A percentile compares a stretch with the other conserved stretches of the same genome.
Conservation (phyloP, 1,140 invertebrate genomes). For the Bombus cullumanus region DNA sequence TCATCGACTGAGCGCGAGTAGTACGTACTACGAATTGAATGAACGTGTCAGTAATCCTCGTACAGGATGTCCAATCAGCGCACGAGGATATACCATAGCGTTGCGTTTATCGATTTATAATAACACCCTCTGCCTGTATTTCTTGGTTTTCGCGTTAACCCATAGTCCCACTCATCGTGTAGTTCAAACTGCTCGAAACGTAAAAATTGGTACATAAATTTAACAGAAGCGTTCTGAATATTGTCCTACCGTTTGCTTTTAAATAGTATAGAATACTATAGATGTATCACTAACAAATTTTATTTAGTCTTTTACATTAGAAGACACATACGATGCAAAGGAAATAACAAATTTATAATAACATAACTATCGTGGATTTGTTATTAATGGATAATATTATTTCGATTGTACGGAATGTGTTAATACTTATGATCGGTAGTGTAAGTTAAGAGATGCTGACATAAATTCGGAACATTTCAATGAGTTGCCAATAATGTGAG, state of each 20-base stretch:
- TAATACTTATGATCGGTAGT: background rate
- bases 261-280: no score
- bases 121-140: background rate
- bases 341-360: no score
- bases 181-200: background rate
- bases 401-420: background rate
- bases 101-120: constrained; percentile 39
- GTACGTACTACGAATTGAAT: constrained; percentile 64
- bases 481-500: background rate
- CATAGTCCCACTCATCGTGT: background rate
- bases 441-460: background rate
- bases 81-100: constrained; percentile 46
- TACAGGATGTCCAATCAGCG: constrained; percentile 65
- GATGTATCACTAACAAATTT: no score
- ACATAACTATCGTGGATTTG: no score
- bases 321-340: no score
- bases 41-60: constrained; percentile 62
- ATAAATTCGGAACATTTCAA: background rate
- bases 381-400: background rate
- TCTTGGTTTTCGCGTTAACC: background rate
- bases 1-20: constrained; percentile 37
- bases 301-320: no score
- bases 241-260: no score
- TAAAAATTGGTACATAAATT: background rate
- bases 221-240: no score